Conservation (phyloP, 1,140 invertebrate species). For the Trinorchestia longiramus region DNA sequence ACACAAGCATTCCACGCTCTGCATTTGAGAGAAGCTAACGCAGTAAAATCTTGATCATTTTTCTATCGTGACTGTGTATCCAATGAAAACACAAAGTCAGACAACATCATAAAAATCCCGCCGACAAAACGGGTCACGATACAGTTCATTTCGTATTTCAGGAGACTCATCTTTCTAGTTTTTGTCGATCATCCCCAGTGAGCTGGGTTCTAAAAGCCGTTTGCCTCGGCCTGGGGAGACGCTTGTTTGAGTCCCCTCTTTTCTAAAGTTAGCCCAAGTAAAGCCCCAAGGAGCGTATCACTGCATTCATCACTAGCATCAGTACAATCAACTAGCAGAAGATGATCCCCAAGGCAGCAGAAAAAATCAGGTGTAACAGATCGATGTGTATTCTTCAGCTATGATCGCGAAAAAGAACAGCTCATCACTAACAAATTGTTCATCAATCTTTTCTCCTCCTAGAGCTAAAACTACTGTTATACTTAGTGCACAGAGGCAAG, state of each 20-base stretch:
- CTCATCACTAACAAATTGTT: constrained; percentile 35
- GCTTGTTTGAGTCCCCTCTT: not conserved
- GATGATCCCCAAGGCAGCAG: not conserved
- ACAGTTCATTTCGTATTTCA: not conserved
- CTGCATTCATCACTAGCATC: constrained; percentile 20
- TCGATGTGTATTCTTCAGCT: constrained; percentile 44
- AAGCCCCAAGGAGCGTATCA: not conserved
- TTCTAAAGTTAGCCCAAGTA: not conserved
- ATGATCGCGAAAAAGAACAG: constrained; percentile 38
- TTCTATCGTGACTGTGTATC: not conserved
- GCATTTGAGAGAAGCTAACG: not conserved
- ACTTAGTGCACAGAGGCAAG: constrained; percentile 21
- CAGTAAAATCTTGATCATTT: not conserved
- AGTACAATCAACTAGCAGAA: not conserved
- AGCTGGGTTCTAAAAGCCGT: not conserved
- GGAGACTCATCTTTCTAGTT: constrained; percentile 13
- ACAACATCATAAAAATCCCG: not conserved
- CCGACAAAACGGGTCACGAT: not conserved
- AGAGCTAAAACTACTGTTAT: constrained; percentile 48
- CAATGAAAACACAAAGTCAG: not conserved
- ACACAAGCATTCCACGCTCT: not conserved
- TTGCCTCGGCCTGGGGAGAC: not conserved
- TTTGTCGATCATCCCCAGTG: constrained; percentile 5
- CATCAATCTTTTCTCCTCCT: constrained; percentile 48
- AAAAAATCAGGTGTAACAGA: not conserved